Evolutionary conservation across 2,797 vertebrate species (phyloP).

Genomic region (Austrolebias charrua): DNA sequence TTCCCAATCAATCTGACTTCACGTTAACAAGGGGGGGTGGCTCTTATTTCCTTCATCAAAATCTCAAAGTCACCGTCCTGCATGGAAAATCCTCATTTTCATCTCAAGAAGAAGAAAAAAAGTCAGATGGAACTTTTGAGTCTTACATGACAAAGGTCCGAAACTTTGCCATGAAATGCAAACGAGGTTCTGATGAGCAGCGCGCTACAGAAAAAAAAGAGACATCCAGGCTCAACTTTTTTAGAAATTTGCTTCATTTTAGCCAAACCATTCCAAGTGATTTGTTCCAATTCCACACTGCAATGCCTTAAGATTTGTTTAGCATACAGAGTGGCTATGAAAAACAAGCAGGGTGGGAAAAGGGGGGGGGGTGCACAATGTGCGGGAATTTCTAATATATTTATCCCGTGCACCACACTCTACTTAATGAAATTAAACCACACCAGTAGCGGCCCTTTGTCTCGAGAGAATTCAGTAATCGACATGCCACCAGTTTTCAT

Average conservation of each 20-base stretch:
- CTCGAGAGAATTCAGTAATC: conserved; percentile 86
- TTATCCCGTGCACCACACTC: conserved; percentile 89
- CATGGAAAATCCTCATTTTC: background rate
- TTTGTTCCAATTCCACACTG: conserved; percentile 35
- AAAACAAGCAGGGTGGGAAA: conserved; percentile 56
- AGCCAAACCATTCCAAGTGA: conserved; percentile 28
- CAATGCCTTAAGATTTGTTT: conserved; percentile 84
- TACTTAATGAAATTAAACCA: conserved; percentile 97
- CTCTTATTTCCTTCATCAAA: conserved; percentile 60
- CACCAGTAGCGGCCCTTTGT: conserved; percentile 85
- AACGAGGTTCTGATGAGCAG: background rate
- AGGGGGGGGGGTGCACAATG: conserved; percentile 13
- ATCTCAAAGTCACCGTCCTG: conserved; percentile 36
- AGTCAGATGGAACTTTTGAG: conserved; percentile 1
- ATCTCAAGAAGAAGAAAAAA: background rate
- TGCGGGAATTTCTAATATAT: conserved; percentile 81
- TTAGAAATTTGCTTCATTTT: conserved; percentile 26
- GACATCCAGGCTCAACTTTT: conserved; percentile 8
- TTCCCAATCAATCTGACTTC: conserved; percentile 70
- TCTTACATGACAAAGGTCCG: background rate
- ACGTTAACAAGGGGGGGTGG: conserved; percentile 64
- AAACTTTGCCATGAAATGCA: background rate
- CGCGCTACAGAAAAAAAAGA: conserved; percentile 11
- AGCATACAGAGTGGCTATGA: conserved; percentile 85
- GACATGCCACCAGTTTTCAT: conserved; percentile 89